Conservation (phyloP, 2,888 invertebrate species). For the Liodrosophila aerea region DNA sequence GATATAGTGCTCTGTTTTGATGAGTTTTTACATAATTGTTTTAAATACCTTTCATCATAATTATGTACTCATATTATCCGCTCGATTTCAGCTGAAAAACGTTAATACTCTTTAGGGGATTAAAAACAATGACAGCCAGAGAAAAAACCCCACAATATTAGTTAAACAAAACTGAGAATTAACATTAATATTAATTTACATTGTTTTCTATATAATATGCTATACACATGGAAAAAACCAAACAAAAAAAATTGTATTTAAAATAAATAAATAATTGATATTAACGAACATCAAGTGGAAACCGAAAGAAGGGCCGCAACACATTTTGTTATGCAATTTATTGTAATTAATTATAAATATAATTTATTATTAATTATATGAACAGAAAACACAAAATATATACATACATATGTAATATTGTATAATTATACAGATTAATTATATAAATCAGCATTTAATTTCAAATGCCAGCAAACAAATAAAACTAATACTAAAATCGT, state of each 20-base stretch:
- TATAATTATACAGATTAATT: constrained; percentile 51
- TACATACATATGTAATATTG: constrained; percentile 45
- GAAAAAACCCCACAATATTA: no score
- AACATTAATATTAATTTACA: constrained; percentile 52
- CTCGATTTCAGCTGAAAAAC: no score
- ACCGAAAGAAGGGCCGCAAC: constrained; percentile 34
- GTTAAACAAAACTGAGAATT: constrained; percentile 7
- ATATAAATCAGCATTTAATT: constrained; percentile 58
- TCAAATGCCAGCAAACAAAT: constrained; percentile 48
- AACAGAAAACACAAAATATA: constrained; percentile 38
- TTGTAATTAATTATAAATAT: constrained; percentile 75
- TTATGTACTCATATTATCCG: no score
- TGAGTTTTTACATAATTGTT: no score
- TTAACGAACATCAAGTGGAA: constrained; percentile 26
- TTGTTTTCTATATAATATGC: constrained; percentile 63
- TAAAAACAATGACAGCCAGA: no score
- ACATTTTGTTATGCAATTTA: constrained; percentile 73
- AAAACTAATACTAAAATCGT: constrained; percentile 29
- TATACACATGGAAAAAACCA: constrained; percentile 27
- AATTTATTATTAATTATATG: constrained; percentile 62
- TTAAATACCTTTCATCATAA: no score
- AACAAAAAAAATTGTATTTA: constrained; percentile 42
- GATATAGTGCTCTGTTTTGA: no score
- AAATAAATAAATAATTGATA: constrained; percentile 51
- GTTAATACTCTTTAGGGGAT: no score